Conservation (phyloP, 2,888 invertebrate species). For the Lasioglossum pauxillum region DNA sequence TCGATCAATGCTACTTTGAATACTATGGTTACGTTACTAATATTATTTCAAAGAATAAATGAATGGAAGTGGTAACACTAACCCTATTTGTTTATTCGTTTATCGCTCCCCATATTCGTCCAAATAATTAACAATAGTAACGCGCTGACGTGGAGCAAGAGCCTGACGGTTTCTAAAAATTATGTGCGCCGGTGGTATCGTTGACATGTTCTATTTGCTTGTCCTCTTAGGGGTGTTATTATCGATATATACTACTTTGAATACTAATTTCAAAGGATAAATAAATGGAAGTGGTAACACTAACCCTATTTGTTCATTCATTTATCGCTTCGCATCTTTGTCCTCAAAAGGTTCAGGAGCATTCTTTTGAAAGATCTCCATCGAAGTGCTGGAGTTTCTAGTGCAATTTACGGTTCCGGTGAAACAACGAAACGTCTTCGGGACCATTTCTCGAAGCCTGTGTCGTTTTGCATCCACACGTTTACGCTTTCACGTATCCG, state of each 20-base stretch:
- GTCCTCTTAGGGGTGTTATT: not conserved
- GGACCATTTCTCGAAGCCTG: not conserved
- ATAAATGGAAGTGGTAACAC: too few relatives aligned
- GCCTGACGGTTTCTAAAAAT: not conserved
- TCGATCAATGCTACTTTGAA: too few relatives aligned
- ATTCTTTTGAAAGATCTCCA: not conserved
- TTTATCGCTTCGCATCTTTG: not conserved
- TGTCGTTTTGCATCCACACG: not conserved
- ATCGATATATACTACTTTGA: not conserved
- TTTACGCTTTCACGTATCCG: not conserved
- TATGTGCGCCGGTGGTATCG: not conserved
- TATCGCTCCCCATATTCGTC: too few relatives aligned
- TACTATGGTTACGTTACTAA: too few relatives aligned
- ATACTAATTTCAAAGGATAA: too few relatives aligned
- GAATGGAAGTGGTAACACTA: too few relatives aligned
- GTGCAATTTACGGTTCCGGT: not conserved
- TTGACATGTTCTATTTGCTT: not conserved
- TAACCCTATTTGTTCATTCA: not conserved
- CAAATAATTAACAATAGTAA: not conserved
- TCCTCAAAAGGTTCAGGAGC: not conserved
- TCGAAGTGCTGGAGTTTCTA: not conserved
- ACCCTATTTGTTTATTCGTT: too few relatives aligned
- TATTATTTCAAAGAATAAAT: too few relatives aligned
- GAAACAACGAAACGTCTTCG: not conserved
- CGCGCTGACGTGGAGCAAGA: not conserved